phyloP scores from a whole-genome alignment of 1,140 invertebrate species.

The Neodiprion pinetum region DNA sequence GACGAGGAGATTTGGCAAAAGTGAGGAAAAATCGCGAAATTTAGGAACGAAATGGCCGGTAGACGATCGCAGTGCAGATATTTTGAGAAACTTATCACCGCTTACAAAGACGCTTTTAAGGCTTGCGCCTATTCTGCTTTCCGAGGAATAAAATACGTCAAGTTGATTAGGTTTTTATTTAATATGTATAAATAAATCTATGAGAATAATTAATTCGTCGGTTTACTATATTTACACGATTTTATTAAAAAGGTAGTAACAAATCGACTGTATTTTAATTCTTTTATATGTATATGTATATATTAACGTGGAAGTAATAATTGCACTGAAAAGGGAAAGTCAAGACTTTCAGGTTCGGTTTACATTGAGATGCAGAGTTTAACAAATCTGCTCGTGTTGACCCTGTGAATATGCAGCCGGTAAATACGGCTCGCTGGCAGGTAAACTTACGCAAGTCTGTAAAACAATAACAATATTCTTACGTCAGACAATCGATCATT shows the following conservation, averaged over 20 bases:
- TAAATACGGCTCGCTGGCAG: too few relatives aligned
- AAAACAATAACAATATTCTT: too few relatives aligned
- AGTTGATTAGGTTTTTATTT: too few relatives aligned
- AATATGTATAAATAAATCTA: not conserved
- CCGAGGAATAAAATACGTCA: not conserved
- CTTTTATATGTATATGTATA: constrained; percentile 1
- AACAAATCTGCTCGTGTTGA: too few relatives aligned
- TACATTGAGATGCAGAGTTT: too few relatives aligned
- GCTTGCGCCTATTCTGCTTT: constrained; percentile 10
- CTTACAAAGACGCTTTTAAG: not conserved
- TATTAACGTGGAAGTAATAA: not conserved
- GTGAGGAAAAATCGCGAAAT: too few relatives aligned
- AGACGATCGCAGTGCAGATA: too few relatives aligned
- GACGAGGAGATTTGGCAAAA: too few relatives aligned
- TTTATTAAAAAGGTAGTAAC: not conserved
- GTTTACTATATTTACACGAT: not conserved
- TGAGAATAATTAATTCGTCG: not conserved
- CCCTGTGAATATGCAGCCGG: too few relatives aligned
- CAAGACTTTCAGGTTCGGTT: not conserved
- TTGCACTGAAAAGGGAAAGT: not conserved
- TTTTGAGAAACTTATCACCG: not conserved
- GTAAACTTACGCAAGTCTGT: too few relatives aligned
- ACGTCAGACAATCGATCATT: too few relatives aligned
- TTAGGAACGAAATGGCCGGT: too few relatives aligned
- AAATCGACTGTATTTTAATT: not conserved